Base-by-base conservation (phyloP, 2,113 vertebrate species). In the Felis chaus region DNA sequence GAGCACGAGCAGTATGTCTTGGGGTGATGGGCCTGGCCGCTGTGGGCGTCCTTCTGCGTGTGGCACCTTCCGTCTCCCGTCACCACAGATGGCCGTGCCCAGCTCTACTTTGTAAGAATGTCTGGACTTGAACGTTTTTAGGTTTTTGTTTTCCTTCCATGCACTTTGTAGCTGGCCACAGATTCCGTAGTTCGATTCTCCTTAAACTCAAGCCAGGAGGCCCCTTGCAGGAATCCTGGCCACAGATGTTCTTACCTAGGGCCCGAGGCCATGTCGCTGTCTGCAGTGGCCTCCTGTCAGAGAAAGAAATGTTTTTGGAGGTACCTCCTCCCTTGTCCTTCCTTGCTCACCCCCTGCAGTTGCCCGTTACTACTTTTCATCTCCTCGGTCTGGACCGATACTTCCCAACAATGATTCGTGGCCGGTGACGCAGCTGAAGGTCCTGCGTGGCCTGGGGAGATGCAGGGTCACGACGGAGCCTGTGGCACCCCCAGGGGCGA, bases 1-100 rank as follows among this genome's bases (percentile, higher is more conserved):
- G 36, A 3, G 29, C 36, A 7, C 0, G 10, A 33, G n/a, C 57
- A 0, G 10, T 5, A 0, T 0, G 10, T 31, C 65, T 1, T 5
- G 68, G 18, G 18, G 0, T 21, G 23, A 1, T 0, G 5, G 63
- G 33, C 50, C 74, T 69, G 61, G 11, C 15, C 18, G 5, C 33
- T 4, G 10, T 33, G 21, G 25, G 33, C 4, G 0, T 69, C 33
- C 57, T 81, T 12, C 66, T 3, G 9, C 15, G 3, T 5, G 29
- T 9, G n/a, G 25, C 12, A 33, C 39, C 50, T 45, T 21, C 84
- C 7, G 14, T 31, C 12, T 4, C 79, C 27, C 5, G 1, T 21
- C 39, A 3, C 63, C 80, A 45, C 33, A 1, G 7, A 2, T 45
- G 12, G 66, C 45, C 1, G 0, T 36, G 41, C 36, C 81, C 7